Evolutionary conservation across 1,140 invertebrate genomes (phyloP).

Genomic region (Helicoverpa armigera): DNA sequence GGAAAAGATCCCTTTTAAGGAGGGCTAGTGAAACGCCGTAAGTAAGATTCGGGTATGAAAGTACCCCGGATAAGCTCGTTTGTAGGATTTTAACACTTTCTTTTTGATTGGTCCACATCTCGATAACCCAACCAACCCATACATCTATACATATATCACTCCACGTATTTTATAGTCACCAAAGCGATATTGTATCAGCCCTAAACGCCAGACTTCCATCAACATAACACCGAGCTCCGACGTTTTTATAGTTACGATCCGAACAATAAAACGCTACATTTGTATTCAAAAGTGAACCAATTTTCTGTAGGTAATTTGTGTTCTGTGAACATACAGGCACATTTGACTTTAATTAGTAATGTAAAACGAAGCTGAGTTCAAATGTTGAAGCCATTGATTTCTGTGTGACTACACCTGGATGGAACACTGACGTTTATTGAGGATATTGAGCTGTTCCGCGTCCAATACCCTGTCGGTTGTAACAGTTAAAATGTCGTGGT

Average conservation of each 20-base stretch:
- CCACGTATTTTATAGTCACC: constrained; percentile 9
- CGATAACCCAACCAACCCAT: neutral
- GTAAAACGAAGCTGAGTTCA: neutral
- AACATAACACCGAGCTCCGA: neutral
- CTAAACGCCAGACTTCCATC: constrained; percentile 7
- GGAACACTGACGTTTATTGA: constrained; percentile 38
- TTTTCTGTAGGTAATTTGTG: neutral
- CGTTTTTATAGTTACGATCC: constrained; percentile 23
- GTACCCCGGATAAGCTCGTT: neutral
- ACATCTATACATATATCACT: neutral
- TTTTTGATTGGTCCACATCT: neutral
- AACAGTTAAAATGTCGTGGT: constrained; percentile 1
- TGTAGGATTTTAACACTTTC: neutral
- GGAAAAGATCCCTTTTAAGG: too few relatives aligned
- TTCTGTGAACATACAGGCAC: neutral
- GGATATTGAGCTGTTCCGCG: constrained; percentile 19
- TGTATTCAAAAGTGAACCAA: neutral
- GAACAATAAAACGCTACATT: constrained; percentile 5
- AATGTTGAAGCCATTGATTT: constrained; percentile 14
- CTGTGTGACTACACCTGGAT: neutral
- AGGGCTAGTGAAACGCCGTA: too few relatives aligned
- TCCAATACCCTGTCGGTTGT: neutral
- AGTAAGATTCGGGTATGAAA: too few relatives aligned
- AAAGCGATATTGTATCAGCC: constrained; percentile 11
- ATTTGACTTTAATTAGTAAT: constrained; percentile 13